Evolutionary conservation across 92 coral and sea anemone species (phyloP), one percentile per base, ranked within the genome.

Genomic region (Ricordea florida): DNA sequence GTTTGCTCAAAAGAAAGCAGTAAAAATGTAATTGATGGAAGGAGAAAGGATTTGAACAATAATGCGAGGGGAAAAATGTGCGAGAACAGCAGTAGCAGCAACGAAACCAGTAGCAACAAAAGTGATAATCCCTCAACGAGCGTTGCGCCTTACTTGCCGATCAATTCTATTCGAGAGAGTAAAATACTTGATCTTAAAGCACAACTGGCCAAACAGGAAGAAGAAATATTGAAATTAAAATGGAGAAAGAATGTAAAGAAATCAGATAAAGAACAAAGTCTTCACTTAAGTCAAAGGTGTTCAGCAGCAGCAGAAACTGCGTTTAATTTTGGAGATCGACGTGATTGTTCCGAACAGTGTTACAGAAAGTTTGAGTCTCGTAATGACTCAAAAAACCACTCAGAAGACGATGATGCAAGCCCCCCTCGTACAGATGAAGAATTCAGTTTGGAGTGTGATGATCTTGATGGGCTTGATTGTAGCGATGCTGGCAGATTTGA

Each of bases 181-280:
- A 70, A 70, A 65, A 70, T 70, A 37, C 52, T 42, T 51, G 46
- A 42, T 53, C 77, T 70, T 28, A 70, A 70, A 52, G 53, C 53
- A 21, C 37, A 28, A 29, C 32, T 70, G 42, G 65, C 55, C 6
- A 37, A 40, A 14, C 77, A 70, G 30, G 65, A 70, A 53, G 65
- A 70, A 27, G 65, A 70, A 29, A 63, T 70, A 1, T 51, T 33
- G 5, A 70, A 18, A 49, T 53, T 70, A 26, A 70, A 29, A 27
- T 41, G 2, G 32, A 14, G 43, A 56, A 38, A 5, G 32, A 10
- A 27, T 11, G 26, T 42, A 27, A 37, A 25, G 10, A n/a, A n/a
- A n/a, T n/a, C 27, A 10, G 50, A 22, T 15, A 8, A 5, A 26
- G 53, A 25, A 4, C 10, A 8, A 18, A 38, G 4, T 42, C 21